Percentiles rank a stretch among this genome's conserved stretches.
Evolutionary conservation across 2,113 vertebrate species (phyloP).

Genomic region (Australoheros scitulus): DNA sequence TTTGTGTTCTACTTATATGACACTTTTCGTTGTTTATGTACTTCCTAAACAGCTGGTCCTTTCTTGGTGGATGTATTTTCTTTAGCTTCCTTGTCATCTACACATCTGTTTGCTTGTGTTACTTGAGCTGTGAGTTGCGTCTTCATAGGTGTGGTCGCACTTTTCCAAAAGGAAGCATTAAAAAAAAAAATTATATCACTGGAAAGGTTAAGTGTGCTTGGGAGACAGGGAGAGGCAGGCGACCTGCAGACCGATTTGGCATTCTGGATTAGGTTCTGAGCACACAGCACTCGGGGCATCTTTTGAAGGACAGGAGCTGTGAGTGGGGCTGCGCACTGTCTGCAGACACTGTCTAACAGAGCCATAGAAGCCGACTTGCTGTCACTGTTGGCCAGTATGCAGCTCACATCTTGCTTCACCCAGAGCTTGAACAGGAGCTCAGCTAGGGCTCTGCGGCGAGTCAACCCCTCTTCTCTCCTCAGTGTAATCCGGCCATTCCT

Average conservation of each 20-base stretch:
- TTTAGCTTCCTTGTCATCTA: slow-evolving; percentile 45
- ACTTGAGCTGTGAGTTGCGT: slow-evolving; percentile 43
- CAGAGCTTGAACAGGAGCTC: slow-evolving; percentile 52
- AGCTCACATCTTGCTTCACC: slow-evolving; percentile 60
- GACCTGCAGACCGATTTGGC: slow-evolving; percentile 56
- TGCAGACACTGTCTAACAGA: slow-evolving; percentile 58
- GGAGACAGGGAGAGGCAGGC: slow-evolving; percentile 37
- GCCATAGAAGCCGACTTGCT: slow-evolving; percentile 48
- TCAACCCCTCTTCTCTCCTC: slow-evolving; percentile 47
- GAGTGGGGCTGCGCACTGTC: slow-evolving; percentile 48
- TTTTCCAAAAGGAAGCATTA: slow-evolving; percentile 49
- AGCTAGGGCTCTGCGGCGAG: slow-evolving; percentile 42
- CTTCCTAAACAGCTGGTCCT: slow-evolving; percentile 59
- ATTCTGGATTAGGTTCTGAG: slow-evolving; percentile 57
- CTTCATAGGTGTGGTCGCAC: slow-evolving; percentile 52
- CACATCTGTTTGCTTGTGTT: slow-evolving; percentile 64
- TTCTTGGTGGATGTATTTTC: slow-evolving; percentile 41
- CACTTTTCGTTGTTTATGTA: slow-evolving; percentile 31
- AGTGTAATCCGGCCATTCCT: slow-evolving; percentile 44
- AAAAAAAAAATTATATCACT: slow-evolving; percentile 42
- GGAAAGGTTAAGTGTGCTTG: slow-evolving; percentile 62
- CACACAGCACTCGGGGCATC: slow-evolving; percentile 35
- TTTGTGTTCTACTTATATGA: slow-evolving; percentile 35
- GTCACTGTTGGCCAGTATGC: slow-evolving; percentile 60
- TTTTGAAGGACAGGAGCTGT: slow-evolving; percentile 56